Conservation (phyloP, 37 sponge, comb jelly and placozoan species). For the Lycopodina hypogea region DNA sequence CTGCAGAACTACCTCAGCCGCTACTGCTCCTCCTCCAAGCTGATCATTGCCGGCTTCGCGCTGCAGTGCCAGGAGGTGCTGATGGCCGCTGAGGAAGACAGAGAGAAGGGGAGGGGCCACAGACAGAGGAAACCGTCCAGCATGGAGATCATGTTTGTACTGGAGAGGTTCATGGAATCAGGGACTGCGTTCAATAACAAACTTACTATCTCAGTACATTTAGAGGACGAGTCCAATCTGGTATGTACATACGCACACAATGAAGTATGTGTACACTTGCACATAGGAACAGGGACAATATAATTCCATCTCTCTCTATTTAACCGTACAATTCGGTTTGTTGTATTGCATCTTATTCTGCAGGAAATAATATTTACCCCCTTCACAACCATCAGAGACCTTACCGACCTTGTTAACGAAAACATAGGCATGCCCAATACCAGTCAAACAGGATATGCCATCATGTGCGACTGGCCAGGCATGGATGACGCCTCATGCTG, state of each 20-base stretch:
- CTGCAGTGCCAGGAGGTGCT: constrained; percentile 15
- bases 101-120: too few relatives aligned
- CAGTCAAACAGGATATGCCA: constrained; percentile 52
- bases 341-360: too few relatives aligned
- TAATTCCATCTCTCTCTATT: too few relatives aligned
- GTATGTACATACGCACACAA: constrained; percentile 16
- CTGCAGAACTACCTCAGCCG: constrained; percentile 25
- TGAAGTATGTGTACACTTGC: too few relatives aligned
- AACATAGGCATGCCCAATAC: constrained; percentile 38
- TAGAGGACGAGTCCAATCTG: constrained; percentile 15
- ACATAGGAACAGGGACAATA: too few relatives aligned
- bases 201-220: constrained; percentile 22
- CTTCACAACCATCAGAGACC: constrained; percentile 42
- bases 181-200: background rate
- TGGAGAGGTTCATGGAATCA: constrained; percentile 1
- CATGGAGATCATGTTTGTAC: constrained; percentile 12
- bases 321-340: too few relatives aligned
- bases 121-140: constrained; percentile 42
- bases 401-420: constrained; percentile 40
- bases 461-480: constrained; percentile 79
- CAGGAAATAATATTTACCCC: constrained; percentile 47
- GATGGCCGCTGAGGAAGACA: background rate
- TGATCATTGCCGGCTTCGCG: constrained; percentile 1
- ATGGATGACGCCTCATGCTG: constrained; percentile 31
- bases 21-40: background rate